Percentiles rank a stretch among this genome's conserved stretches.
Conservation (phyloP, 2,113 vertebrate genomes). For the Pseudolaguvia tuberculata region DNA sequence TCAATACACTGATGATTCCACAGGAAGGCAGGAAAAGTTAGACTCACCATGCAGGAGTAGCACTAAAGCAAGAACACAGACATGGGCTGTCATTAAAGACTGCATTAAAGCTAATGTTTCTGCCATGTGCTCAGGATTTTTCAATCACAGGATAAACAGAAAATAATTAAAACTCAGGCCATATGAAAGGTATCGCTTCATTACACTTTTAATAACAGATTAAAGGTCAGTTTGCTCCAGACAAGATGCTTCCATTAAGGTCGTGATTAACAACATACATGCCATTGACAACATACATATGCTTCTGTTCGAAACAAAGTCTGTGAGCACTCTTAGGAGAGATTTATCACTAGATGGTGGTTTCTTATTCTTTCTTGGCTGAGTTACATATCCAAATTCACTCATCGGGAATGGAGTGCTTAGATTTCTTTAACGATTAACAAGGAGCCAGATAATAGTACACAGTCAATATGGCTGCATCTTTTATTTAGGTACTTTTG, state of each 20-base stretch:
- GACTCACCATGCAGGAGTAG: slow-evolving; percentile 56
- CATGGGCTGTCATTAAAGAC: slow-evolving; percentile 62
- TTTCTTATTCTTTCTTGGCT: slow-evolving; percentile 20
- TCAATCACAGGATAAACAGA: slow-evolving; percentile 43
- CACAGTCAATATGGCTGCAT: slow-evolving; percentile 37
- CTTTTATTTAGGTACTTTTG: slow-evolving; percentile 36
- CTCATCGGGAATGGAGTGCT: slow-evolving; percentile 24
- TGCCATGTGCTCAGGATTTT: slow-evolving; percentile 56
- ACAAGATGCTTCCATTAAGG: slow-evolving; percentile 35
- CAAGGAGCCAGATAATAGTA: slow-evolving; percentile 28
- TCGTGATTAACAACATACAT: slow-evolving; percentile 34
- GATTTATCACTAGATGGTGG: slow-evolving; percentile 33
- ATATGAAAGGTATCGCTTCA: slow-evolving; percentile 46
- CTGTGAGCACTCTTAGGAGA: slow-evolving; percentile 16
- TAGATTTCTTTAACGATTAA: slow-evolving; percentile 33
- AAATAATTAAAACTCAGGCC: slow-evolving; percentile 53
- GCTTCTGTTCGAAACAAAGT: slow-evolving; percentile 30
- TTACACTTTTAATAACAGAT: slow-evolving; percentile 37
- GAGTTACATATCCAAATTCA: slow-evolving; percentile 6
- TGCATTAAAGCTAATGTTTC: slow-evolving; percentile 62
- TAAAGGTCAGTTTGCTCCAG: slow-evolving; percentile 35
- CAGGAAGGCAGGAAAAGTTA: slow-evolving; percentile 59
- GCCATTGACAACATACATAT: slow-evolving; percentile 33
- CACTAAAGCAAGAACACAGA: slow-evolving; percentile 57
- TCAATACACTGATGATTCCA: slow-evolving; percentile 56